Percentiles rank a stretch among this genome's conserved stretches.
Evolutionary conservation across 2,797 vertebrate species (phyloP).

Genomic region (Sphenopsis melanotis): DNA sequence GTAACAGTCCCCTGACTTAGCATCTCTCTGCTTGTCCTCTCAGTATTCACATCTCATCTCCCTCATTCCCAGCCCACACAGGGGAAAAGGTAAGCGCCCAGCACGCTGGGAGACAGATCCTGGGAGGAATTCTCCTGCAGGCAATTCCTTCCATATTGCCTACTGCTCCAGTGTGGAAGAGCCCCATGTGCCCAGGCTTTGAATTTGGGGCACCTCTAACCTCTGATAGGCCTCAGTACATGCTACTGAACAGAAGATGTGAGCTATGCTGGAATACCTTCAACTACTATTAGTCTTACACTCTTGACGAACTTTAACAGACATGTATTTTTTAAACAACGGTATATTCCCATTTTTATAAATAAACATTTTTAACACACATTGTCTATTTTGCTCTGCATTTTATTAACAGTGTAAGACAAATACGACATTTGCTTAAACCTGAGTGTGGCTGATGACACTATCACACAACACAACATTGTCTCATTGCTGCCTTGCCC

Average conservation of each 20-base stretch:
- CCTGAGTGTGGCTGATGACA: neutral
- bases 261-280: neutral
- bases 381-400: neutral
- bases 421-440: neutral
- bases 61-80: neutral
- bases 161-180: fast-evolving
- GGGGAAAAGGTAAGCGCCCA: neutral
- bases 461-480: fast-evolving
- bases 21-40: neutral
- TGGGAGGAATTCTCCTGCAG: neutral
- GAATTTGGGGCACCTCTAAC: neutral
- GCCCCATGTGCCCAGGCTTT: fast-evolving
- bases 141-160: neutral
- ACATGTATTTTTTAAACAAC: neutral
- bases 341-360: neutral
- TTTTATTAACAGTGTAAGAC: neutral
- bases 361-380: neutral
- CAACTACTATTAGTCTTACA: neutral
- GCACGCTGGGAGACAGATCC: neutral
- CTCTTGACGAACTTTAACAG: neutral
- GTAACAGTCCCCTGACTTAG: neutral
- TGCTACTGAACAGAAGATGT: neutral
- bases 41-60: neutral
- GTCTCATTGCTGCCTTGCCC: neutral
- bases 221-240: neutral